These are phyloP conservation scores for Paramacrobiotus metropolitanus DNA, from an alignment of 1,140 invertebrate species.

Conservation along the genomic window DNA sequence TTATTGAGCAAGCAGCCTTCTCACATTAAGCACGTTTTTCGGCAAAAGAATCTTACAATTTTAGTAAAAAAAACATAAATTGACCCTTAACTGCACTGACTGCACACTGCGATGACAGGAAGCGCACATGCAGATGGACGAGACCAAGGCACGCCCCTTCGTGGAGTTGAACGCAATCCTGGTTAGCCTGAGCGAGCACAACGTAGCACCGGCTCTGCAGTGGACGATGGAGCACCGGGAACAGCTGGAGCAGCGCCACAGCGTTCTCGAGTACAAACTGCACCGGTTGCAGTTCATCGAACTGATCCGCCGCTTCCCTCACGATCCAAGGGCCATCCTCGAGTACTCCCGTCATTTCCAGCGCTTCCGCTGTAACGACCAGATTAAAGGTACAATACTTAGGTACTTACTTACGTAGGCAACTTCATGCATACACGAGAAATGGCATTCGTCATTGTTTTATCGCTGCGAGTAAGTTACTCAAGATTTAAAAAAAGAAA, in stretches of 20 bases:
- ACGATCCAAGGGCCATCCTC: neutral
- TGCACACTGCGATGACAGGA: too few species aligned
- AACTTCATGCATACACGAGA: too few species aligned
- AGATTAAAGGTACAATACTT: neutral
- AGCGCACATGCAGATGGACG: slow-evolving; percentile 40
- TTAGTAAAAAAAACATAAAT: too few species aligned
- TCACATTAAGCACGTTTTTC: too few species aligned
- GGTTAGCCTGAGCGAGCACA: slow-evolving; percentile 45
- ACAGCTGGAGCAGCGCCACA: slow-evolving; percentile 25
- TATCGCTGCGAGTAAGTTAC: too few species aligned
- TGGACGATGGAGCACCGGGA: slow-evolving; percentile 35
- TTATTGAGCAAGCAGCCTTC: too few species aligned
- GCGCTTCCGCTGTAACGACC: neutral
- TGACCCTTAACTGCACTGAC: too few species aligned
- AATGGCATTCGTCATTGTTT: too few species aligned
- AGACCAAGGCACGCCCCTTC: slow-evolving; percentile 50
- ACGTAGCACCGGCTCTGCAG: slow-evolving; percentile 51
- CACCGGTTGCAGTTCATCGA: slow-evolving; percentile 47
- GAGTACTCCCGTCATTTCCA: neutral
- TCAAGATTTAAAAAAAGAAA: too few species aligned
- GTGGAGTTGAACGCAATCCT: slow-evolving; percentile 60
- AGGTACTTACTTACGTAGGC: too few species aligned
- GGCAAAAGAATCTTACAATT: too few species aligned
- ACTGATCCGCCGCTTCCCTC: slow-evolving; percentile 31
- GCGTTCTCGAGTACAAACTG: slow-evolving; percentile 60